Evolutionary conservation across 1,140 invertebrate genomes (phyloP).

Genomic region (Pseudomyrmex pallidus): DNA sequence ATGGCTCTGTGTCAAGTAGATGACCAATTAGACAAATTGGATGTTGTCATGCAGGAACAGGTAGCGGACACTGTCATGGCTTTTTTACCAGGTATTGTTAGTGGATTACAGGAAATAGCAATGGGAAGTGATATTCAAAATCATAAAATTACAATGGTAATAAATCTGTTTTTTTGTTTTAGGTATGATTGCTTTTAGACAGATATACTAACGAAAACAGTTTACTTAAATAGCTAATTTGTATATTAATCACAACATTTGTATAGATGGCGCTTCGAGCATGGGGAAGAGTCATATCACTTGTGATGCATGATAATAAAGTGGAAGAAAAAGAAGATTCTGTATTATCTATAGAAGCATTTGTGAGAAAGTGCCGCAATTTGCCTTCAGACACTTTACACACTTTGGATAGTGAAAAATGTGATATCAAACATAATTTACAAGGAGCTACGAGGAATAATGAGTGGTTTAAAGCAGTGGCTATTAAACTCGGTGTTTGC

Average conservation of each 20-base stretch:
- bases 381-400: conserved; percentile 51
- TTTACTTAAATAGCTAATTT: conserved; percentile 32
- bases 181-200: conserved; percentile 26
- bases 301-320: conserved; percentile 85
- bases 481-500: conserved; percentile 85
- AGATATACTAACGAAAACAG: background rate
- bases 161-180: conserved; percentile 39
- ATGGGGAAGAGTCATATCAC: conserved; percentile 83
- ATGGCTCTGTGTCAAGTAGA: conserved; percentile 86
- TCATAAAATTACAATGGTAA: conserved; percentile 87
- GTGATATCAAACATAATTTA: conserved; percentile 82
- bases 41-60: conserved; percentile 82
- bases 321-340: conserved; percentile 54
- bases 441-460: conserved; percentile 81
- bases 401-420: conserved; percentile 44
- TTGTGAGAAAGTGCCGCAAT: conserved; percentile 14
- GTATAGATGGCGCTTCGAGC: conserved; percentile 84
- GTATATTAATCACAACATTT: conserved; percentile 66
- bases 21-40: conserved; percentile 79
- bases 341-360: conserved; percentile 21
- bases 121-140: conserved; percentile 86
- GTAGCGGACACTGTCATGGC: conserved; percentile 87
- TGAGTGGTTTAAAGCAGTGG: conserved; percentile 87
- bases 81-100: conserved; percentile 88
- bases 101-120: conserved; percentile 86